phyloP scores from a whole-genome alignment of 2,797 vertebrate species.

The Columba guinea region DNA sequence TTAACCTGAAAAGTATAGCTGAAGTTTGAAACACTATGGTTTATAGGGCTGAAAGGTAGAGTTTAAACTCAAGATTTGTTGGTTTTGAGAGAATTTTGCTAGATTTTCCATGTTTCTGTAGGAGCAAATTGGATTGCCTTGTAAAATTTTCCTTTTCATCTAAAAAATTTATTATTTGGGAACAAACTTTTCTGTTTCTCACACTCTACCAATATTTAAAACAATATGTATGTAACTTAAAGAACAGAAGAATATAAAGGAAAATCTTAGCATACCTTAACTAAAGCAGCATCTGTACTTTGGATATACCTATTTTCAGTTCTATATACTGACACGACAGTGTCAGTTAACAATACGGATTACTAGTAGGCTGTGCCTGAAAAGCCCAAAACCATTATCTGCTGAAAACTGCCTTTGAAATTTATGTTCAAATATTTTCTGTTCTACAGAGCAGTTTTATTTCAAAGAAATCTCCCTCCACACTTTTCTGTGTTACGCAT shows the following conservation, averaged over 20 bases:
- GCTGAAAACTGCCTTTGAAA: background rate
- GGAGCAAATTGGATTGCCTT: background rate
- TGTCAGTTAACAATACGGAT: background rate
- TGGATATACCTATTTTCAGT: background rate
- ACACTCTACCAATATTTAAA: background rate
- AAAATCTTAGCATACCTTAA: background rate
- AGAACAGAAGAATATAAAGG: background rate
- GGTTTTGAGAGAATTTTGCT: background rate
- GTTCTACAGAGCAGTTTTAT: background rate
- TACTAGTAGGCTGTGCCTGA: background rate
- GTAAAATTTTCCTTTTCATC: background rate
- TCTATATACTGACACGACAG: background rate
- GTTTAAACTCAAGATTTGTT: background rate
- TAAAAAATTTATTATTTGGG: background rate
- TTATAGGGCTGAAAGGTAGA: background rate
- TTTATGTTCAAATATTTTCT: constrained; percentile 46
- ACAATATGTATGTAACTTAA: background rate
- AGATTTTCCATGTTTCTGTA: background rate
- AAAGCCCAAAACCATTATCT: background rate
- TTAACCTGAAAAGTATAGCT: background rate
- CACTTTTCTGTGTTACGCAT: background rate
- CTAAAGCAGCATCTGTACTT: background rate
- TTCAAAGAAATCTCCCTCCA: constrained; percentile 9
- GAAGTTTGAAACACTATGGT: background rate
- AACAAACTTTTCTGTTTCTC: background rate